Base-by-base conservation (phyloP, 2,113 vertebrate species). In the Serilophus lunatus region DNA sequence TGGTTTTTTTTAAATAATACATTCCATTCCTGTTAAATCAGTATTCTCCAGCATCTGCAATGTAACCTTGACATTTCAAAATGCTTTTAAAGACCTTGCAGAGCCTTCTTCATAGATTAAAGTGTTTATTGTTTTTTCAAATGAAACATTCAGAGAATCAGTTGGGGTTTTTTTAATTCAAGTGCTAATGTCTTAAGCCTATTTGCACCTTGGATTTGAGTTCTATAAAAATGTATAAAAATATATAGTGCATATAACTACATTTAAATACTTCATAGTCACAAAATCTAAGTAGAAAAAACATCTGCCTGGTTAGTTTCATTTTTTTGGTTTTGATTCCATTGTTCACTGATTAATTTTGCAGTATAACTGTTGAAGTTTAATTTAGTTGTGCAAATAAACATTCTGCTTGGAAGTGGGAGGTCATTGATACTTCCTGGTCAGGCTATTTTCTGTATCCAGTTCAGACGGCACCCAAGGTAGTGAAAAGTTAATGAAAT, bases 51-150 rank as follows among this genome's bases (percentile, higher is more conserved):
- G 61, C 42, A 36, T 94, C 49, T 84, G 61, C 70, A 72, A 57
- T 33, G 18, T 79, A 95, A 95, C 59, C 84, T 97, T 95, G 89
- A 82, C 59, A 92, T 82, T 79, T 79, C 61, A 57, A 91, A 92
- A 60, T 31, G 36, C 24, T 68, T 59, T 66, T 12, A 53, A 92
- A 91, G 72, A 64, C 69, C 50, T 92, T 85, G 53, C 24, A 69
- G 47, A 94, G 28, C 31, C 42, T 86, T 72, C 31, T 19, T 69
- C 53, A 77, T 20, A 72, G 40, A 90, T 16, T 72, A 44, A 94
- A 80, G 50, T 57, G 24, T 70, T 83, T 77, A 72, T 88, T 88
- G n/a, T 94, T 95, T 93, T 84, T 53, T 84, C n/a, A 66, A 68
- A 91, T 33, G 9, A 56, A 60, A n/a, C 16, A n/a, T n/a, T 94